Evolutionary conservation across 1,140 invertebrate species (phyloP).

Genomic region (Metopolophium dirhodum): DNA sequence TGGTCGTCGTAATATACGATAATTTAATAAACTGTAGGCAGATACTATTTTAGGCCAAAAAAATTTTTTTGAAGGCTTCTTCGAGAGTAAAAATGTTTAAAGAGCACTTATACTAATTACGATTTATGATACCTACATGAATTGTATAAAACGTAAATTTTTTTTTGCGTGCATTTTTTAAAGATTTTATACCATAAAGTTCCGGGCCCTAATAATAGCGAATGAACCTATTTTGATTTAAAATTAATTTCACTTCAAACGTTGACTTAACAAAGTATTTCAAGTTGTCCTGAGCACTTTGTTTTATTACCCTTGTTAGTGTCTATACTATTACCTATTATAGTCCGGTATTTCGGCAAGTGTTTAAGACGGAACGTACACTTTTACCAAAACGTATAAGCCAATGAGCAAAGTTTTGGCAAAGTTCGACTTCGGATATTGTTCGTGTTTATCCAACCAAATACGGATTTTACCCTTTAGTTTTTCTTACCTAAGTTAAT

Average conservation of each 20-base stretch:
- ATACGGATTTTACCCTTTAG: background rate
- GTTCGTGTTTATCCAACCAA: background rate
- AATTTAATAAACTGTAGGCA: too few relatives aligned
- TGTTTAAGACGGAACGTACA: background rate
- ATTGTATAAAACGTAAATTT: too few relatives aligned
- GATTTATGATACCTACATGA: too few relatives aligned
- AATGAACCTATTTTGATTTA: background rate
- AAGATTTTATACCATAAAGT: too few relatives aligned
- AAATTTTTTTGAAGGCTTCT: too few relatives aligned
- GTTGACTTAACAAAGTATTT: background rate
- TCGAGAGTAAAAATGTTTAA: too few relatives aligned
- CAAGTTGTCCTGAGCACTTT: background rate
- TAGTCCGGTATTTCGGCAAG: background rate
- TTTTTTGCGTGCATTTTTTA: too few relatives aligned
- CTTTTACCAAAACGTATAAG: background rate
- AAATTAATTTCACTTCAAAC: background rate
- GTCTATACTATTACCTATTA: background rate
- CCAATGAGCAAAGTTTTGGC: background rate
- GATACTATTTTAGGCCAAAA: too few relatives aligned
- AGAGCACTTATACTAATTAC: too few relatives aligned
- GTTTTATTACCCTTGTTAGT: constrained; percentile 4
- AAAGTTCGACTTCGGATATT: background rate
- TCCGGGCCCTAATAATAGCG: background rate
- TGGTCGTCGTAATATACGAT: too few relatives aligned
- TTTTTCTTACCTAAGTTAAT: background rate